Conservation (phyloP, 2,113 vertebrate genomes). For the Prionailurus bengalensis region DNA sequence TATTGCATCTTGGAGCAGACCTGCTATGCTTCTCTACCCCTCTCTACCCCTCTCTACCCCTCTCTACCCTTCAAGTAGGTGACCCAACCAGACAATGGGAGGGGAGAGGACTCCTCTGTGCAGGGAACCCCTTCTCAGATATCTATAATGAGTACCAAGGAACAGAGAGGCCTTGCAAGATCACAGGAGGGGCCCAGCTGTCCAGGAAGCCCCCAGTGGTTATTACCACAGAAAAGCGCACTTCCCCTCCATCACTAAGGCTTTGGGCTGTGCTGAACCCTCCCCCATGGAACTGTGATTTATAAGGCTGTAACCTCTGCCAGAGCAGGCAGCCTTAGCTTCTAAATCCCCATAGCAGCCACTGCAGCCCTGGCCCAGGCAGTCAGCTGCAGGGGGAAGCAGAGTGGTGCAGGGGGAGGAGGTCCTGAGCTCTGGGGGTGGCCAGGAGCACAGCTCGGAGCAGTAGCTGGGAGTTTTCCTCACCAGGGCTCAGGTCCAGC, state of each 20-base stretch:
- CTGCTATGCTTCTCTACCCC: neutral
- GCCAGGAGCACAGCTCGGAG: too few relatives aligned
- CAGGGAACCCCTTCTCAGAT: neutral
- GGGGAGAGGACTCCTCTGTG: neutral
- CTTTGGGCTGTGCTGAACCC: neutral
- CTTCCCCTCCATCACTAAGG: neutral
- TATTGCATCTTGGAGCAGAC: fast-evolving
- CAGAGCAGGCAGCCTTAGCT: neutral
- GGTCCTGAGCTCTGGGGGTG: too few relatives aligned
- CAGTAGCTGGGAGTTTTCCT: neutral
- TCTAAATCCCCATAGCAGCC: neutral
- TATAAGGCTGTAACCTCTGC: neutral
- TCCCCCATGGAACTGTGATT: neutral
- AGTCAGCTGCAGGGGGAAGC: neutral
- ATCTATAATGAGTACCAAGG: neutral
- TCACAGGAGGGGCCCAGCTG: neutral
- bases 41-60: neutral
- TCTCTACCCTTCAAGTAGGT: neutral
- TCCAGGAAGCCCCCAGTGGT: neutral
- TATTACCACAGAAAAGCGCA: neutral
- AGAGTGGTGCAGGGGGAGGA: neutral
- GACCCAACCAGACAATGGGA: neutral
- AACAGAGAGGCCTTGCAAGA: neutral
- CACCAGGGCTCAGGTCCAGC: neutral
- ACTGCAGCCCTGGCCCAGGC: neutral